These are phyloP conservation scores for Canis aureus DNA, from an alignment of 2,113 vertebrate species.

Conservation along the genomic window DNA sequence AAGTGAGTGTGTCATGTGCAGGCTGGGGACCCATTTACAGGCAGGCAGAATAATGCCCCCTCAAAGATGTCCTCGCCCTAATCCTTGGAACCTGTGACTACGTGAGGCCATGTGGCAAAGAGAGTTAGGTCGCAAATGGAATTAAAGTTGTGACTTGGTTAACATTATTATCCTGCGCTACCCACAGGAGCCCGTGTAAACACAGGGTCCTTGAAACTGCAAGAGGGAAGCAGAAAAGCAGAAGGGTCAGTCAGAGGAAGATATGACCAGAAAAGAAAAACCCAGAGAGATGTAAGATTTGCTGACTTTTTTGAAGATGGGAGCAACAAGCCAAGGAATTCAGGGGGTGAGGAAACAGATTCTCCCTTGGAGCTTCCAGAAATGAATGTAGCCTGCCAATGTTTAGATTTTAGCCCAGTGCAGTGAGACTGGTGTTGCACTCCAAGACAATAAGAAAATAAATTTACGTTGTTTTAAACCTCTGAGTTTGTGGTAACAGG, in stretches of 20 bases:
- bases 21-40: background rate
- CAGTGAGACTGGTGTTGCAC: rapidly evolving
- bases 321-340: background rate
- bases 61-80: background rate
- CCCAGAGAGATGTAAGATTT: background rate
- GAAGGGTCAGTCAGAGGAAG: background rate
- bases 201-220: background rate
- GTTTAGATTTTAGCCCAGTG: no score
- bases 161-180: background rate
- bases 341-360: background rate
- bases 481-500: background rate
- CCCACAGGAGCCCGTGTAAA: background rate
- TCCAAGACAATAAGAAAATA: background rate
- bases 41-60: background rate
- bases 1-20: background rate
- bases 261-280: background rate
- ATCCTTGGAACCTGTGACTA: background rate
- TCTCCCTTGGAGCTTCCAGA: background rate
- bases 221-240: background rate
- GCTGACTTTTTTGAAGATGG: background rate
- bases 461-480: background rate
- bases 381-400: background rate
- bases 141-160: background rate
- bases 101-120: background rate
- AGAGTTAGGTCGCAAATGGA: background rate